These are phyloP conservation scores for Apotomis capreana DNA, from an alignment of 2,888 invertebrate genomes.

Conservation along the genomic window DNA sequence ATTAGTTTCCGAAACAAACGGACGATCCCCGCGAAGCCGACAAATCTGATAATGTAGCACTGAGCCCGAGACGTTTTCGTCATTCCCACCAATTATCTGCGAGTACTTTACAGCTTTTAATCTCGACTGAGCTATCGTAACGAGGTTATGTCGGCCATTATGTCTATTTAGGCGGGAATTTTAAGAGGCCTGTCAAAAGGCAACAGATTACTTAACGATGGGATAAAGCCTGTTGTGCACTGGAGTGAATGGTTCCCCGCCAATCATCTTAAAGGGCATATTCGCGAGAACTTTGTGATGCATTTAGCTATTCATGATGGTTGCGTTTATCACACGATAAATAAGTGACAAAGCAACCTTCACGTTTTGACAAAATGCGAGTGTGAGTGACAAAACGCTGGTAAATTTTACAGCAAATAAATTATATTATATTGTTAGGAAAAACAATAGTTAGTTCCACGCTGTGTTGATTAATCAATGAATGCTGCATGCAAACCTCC, in stretches of 20 bases:
- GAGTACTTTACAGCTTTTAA: conserved; percentile 30
- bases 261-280: too few relatives aligned
- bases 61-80: conserved; percentile 14
- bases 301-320: too few relatives aligned
- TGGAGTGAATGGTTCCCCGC: not conserved
- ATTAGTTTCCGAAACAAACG: conserved; percentile 20
- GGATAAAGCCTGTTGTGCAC: conserved; percentile 9
- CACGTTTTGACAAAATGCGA: too few relatives aligned
- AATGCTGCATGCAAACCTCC: too few relatives aligned
- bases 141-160: conserved; percentile 55
- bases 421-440: too few relatives aligned
- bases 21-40: conserved; percentile 15
- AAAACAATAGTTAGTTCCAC: too few relatives aligned
- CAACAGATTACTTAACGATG: conserved; percentile 34
- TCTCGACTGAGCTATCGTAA: conserved; percentile 26
- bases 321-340: too few relatives aligned
- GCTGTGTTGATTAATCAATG: too few relatives aligned
- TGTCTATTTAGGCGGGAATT: conserved; percentile 56
- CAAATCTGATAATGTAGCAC: conserved; percentile 25
- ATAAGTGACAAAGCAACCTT: too few relatives aligned
- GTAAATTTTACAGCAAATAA: too few relatives aligned
- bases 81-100: conserved; percentile 27
- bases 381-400: too few relatives aligned
- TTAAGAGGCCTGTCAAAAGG: conserved; percentile 45
- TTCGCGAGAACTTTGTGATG: too few relatives aligned